Conservation (phyloP, 2,888 invertebrate species). For the Elgonia sp. region DNA sequence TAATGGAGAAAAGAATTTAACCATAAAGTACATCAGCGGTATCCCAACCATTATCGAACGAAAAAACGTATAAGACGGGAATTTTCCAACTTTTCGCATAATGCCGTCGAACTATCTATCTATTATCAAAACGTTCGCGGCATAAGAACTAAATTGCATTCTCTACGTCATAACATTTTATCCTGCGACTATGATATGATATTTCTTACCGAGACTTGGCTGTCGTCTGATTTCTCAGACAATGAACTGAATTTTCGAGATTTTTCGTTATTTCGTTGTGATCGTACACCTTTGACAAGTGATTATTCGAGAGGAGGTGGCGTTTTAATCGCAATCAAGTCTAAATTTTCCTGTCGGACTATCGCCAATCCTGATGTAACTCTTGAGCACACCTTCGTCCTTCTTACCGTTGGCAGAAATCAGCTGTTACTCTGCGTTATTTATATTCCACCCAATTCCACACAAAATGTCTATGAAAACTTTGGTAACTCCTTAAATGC, state of each 20-base stretch:
- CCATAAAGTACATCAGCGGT: not conserved
- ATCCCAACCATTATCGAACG: not conserved
- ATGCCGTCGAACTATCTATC: not conserved
- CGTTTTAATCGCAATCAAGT: slow-evolving; percentile 5
- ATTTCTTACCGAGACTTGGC: not conserved
- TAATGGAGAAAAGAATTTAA: not conserved
- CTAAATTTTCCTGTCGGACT: not conserved
- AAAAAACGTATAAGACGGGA: slow-evolving; percentile 2
- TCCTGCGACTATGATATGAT: not conserved
- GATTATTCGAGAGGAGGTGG: not conserved
- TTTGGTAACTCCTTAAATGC: not conserved
- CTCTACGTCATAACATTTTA: not conserved
- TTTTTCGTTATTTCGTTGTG: not conserved
- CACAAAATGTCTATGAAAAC: not conserved
- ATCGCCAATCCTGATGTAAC: not conserved
- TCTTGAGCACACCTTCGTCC: not conserved
- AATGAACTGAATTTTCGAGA: not conserved
- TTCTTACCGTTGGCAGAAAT: not conserved
- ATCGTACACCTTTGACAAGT: not conserved
- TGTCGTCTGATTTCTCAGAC: not conserved
- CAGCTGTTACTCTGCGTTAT: not conserved
- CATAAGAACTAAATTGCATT: not conserved
- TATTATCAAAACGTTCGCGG: not conserved
- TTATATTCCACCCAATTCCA: not conserved
- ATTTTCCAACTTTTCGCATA: not conserved